Conservation (phyloP, 2,888 invertebrate genomes). For the Notodonta dromedarius region DNA sequence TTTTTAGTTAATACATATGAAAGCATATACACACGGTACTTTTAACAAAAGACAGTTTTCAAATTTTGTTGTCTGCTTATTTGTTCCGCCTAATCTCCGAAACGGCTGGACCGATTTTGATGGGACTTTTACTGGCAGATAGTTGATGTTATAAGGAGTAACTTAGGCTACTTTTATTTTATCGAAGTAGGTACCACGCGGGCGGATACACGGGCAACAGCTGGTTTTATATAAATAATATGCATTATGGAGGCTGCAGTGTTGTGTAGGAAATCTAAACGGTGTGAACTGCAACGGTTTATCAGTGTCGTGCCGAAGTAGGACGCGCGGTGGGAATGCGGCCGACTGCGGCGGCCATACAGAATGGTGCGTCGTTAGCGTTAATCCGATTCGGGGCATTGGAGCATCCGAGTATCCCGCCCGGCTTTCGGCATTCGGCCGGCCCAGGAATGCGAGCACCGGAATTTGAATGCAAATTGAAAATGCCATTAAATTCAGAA, state of each 20-base stretch:
- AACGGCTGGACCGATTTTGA: too few species aligned
- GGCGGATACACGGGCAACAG: conserved; percentile 15
- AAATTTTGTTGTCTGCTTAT: too few species aligned
- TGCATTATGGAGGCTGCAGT: too few species aligned
- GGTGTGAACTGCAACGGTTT: conserved; percentile 45
- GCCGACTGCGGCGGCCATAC: conserved; percentile 49
- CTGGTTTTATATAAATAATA: too few species aligned
- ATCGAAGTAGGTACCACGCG: conserved; percentile 9
- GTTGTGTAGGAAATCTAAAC: conserved; percentile 16
- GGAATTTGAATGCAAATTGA: conserved; percentile 81
- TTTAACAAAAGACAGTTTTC: too few species aligned
- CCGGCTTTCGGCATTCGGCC: conserved; percentile 58
- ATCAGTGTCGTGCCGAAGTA: conserved; percentile 50
- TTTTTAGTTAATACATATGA: too few species aligned
- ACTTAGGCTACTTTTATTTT: too few species aligned
- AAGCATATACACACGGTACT: too few species aligned
- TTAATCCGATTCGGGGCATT: conserved; percentile 75
- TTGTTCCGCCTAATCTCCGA: too few species aligned
- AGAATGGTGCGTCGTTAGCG: conserved; percentile 80
- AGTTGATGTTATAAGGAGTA: too few species aligned
- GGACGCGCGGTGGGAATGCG: conserved; percentile 52
- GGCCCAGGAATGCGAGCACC: conserved; percentile 60
- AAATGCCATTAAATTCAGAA: conserved; percentile 81
- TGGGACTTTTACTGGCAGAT: too few species aligned
- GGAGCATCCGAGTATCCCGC: conserved; percentile 60